Conservation (phyloP, 92 coral and sea anemone genomes). For the Bergia sp. region DNA sequence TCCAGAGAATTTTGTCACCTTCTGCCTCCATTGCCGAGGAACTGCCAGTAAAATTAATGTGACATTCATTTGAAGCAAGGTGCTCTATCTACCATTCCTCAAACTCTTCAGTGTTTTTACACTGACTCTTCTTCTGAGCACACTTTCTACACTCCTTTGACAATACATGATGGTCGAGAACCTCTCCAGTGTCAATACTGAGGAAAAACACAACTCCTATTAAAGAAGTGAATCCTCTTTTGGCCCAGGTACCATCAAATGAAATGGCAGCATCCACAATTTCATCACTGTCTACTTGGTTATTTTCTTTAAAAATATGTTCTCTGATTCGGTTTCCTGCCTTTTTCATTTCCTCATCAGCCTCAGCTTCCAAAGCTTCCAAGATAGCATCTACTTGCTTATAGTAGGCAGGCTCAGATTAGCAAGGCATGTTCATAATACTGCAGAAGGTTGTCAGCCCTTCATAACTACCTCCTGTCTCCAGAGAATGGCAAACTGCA, state of each 20-base stretch:
- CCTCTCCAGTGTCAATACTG: slow-evolving; percentile 39
- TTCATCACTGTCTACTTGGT: neutral
- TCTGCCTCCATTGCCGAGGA: slow-evolving; percentile 67
- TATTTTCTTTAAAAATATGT: slow-evolving; percentile 11
- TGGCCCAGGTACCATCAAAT: slow-evolving; percentile 54
- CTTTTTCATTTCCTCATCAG: slow-evolving; percentile 23
- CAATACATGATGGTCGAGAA: slow-evolving; percentile 38
- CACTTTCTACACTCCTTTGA: slow-evolving; percentile 30
- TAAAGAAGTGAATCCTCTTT: slow-evolving; percentile 28
- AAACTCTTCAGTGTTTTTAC: slow-evolving; percentile 25
- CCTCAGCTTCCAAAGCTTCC: slow-evolving; percentile 21
- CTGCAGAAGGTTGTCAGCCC: slow-evolving; percentile 41
- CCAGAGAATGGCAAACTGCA: slow-evolving; percentile 31
- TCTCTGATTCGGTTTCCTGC: slow-evolving; percentile 18
- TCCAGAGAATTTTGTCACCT: slow-evolving; percentile 63
- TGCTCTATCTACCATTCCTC: slow-evolving; percentile 40
- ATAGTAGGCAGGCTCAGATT: slow-evolving; percentile 33
- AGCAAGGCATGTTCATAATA: slow-evolving; percentile 43
- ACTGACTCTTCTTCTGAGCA: slow-evolving; percentile 18
- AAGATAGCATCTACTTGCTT: slow-evolving; percentile 27
- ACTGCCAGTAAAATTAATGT: slow-evolving; percentile 45
- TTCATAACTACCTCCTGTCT: slow-evolving; percentile 42
- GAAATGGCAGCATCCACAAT: slow-evolving; percentile 26
- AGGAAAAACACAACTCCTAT: slow-evolving; percentile 36
- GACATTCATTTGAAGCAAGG: slow-evolving; percentile 18